phyloP scores from a whole-genome alignment of 1,140 invertebrate genomes.

The Pseudomyrmex cubaensis region DNA sequence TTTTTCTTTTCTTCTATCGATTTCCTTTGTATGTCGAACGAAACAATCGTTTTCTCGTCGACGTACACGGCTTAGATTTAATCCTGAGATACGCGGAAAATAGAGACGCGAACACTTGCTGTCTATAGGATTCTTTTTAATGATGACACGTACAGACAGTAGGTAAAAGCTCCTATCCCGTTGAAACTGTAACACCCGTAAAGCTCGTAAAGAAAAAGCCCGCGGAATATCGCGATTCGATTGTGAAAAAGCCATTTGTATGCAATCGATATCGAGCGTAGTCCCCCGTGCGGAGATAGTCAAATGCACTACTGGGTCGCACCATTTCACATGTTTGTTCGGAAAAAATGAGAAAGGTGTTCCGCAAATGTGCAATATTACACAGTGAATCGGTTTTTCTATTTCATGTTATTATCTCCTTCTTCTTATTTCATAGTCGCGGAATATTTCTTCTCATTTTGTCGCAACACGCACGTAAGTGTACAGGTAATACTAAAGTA shows the following conservation, averaged over 20 bases:
- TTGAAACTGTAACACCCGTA: not conserved
- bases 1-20: not conserved
- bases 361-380: constrained; percentile 10
- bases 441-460: not conserved
- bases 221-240: constrained; percentile 9
- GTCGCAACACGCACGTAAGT: too few species aligned
- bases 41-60: constrained; percentile 20
- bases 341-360: constrained; percentile 5
- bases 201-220: not conserved
- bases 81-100: constrained; percentile 39
- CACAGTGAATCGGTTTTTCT: not conserved
- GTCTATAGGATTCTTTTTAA: constrained; percentile 34
- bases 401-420: not conserved
- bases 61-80: not conserved
- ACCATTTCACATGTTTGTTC: constrained; percentile 22
- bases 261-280: constrained; percentile 23
- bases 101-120: constrained; percentile 25
- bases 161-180: not conserved
- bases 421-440: not conserved
- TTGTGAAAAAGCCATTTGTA: constrained; percentile 11
- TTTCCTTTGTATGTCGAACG: not conserved
- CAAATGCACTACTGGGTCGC: not conserved
- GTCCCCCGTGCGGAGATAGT: not conserved
- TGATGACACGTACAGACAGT: not conserved
- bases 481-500: too few species aligned